phyloP scores from a whole-genome alignment of 2,888 invertebrate genomes.

The Melangyna quadrimaculata region DNA sequence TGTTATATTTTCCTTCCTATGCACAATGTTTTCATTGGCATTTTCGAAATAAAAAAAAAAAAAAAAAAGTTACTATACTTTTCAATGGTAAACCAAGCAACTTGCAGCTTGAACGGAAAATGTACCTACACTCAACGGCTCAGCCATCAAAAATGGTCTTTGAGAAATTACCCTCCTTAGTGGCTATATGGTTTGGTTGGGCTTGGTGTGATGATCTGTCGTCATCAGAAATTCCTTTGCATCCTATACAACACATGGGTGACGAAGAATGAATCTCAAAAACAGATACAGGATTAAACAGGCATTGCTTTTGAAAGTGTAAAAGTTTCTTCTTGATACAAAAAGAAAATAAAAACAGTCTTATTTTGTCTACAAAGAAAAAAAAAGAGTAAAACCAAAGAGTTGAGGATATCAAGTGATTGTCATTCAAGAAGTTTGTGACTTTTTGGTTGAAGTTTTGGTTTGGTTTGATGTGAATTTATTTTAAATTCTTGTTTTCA shows the following conservation, averaged over 20 bases:
- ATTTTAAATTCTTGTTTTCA: constrained; percentile 18
- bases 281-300: constrained; percentile 17
- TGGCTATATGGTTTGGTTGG: constrained; percentile 32
- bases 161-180: constrained; percentile 68
- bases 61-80: constrained; percentile 35
- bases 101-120: not conserved
- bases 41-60: constrained; percentile 11
- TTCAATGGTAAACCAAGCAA: constrained; percentile 51
- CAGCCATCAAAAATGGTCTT: constrained; percentile 53
- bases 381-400: not conserved
- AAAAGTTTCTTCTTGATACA: constrained; percentile 18
- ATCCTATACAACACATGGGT: constrained; percentile 34
- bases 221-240: constrained; percentile 60
- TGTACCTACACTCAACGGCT: not conserved
- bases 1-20: constrained; percentile 17
- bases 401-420: constrained; percentile 24
- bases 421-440: constrained; percentile 60
- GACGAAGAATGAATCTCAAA: constrained; percentile 47
- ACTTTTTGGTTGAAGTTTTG: constrained; percentile 57
- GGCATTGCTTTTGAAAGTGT: constrained; percentile 46
- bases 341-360: not conserved
- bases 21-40: constrained; percentile 53
- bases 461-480: constrained; percentile 49
- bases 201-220: constrained; percentile 56
- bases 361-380: not conserved